phyloP scores from a whole-genome alignment of 2,113 vertebrate genomes.

The Struthio camelus region DNA sequence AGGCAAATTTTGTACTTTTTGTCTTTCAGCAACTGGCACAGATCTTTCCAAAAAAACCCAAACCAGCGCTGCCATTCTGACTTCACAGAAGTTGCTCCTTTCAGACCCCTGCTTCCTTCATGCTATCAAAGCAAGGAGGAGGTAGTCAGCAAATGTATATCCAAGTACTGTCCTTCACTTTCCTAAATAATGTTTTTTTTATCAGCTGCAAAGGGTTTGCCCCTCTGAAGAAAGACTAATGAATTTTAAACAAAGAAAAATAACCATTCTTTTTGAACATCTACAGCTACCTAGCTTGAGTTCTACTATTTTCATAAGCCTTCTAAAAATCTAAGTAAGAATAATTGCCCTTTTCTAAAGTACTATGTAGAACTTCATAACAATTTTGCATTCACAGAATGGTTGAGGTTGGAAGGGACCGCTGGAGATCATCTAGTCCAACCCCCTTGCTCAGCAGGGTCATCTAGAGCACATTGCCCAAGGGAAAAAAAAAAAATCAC shows the following conservation, averaged over 20 bases:
- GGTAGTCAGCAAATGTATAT: constrained; percentile 4
- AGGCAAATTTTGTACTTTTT: not conserved
- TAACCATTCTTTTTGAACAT: not conserved
- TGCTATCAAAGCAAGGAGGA: not conserved
- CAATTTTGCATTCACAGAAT: not conserved
- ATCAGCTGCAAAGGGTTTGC: not conserved
- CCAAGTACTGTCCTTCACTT: not conserved
- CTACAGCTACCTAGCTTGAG: not conserved
- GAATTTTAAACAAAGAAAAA: not conserved
- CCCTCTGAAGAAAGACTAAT: not conserved
- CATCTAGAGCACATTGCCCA: no score
- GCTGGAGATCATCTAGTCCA: no score
- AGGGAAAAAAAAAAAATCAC: no score
- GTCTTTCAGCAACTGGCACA: not conserved
- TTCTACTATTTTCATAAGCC: not conserved
- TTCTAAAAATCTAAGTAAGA: not conserved
- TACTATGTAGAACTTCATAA: not conserved
- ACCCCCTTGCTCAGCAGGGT: no score
- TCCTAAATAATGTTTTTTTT: not conserved
- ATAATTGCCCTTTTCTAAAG: not conserved
- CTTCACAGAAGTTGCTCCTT: constrained; percentile 15
- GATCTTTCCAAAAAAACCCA: not conserved
- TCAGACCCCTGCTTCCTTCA: constrained; percentile 30
- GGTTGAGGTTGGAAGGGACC: no score
- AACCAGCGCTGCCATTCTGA: not conserved